These are phyloP conservation scores for Lymantria monacha DNA, from an alignment of 2,888 invertebrate genomes.

Conservation along the genomic window DNA sequence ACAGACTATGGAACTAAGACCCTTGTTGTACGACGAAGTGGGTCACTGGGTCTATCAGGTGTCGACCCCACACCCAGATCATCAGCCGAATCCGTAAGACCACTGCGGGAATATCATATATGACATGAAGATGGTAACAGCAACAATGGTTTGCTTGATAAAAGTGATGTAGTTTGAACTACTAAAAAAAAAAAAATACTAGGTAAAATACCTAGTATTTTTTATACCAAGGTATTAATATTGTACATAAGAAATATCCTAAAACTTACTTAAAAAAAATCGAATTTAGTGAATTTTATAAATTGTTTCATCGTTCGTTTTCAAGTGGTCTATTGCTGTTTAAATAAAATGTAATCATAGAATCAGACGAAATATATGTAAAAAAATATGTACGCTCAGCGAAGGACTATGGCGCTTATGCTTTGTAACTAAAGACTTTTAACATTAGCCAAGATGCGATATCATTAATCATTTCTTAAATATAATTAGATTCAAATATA, in stretches of 20 bases:
- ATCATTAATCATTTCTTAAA: too few relatives aligned
- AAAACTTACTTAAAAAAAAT: neutral
- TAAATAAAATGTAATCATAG: too few relatives aligned
- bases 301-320: too few relatives aligned
- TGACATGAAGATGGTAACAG: constrained; percentile 75
- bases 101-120: constrained; percentile 82
- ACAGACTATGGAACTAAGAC: constrained; percentile 90
- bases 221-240: constrained; percentile 12
- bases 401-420: too few relatives aligned
- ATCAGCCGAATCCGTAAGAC: constrained; percentile 85
- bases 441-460: too few relatives aligned
- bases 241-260: constrained; percentile 19
- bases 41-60: constrained; percentile 86
- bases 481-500: constrained; percentile 15
- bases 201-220: constrained; percentile 24
- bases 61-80: constrained; percentile 86
- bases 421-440: too few relatives aligned
- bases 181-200: too few relatives aligned
- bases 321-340: too few relatives aligned
- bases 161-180: constrained; percentile 68
- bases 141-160: constrained; percentile 67
- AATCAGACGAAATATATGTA: too few relatives aligned
- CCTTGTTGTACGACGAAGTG: constrained; percentile 85
- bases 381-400: too few relatives aligned
- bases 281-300: too few relatives aligned